phyloP scores from a whole-genome alignment of 2,113 vertebrate species.

The Galeopterus variegatus region DNA sequence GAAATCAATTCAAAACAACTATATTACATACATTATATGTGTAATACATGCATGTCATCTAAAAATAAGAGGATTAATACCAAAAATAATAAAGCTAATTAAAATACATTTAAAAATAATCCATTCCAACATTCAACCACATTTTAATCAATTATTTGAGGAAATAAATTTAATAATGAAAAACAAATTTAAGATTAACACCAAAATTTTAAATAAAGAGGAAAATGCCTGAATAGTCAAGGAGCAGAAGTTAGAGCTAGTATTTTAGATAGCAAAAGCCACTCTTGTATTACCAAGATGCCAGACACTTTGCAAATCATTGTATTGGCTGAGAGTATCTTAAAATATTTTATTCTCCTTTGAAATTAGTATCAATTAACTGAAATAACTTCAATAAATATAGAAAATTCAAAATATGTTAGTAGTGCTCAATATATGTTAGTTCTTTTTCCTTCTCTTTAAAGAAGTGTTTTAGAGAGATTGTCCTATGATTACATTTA shows the following conservation, averaged over 20 bases:
- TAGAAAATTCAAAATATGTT: not conserved
- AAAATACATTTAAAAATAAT: not conserved
- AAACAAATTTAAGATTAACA: not conserved
- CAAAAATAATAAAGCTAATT: not conserved
- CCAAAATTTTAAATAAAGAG: not conserved
- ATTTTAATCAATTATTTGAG: not conserved
- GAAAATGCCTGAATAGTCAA: not conserved
- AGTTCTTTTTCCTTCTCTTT: not conserved
- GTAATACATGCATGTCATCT: not conserved
- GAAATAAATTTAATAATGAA: not conserved
- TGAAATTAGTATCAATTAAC: not conserved
- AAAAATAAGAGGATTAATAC: not conserved
- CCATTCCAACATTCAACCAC: not conserved
- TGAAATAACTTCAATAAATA: not conserved
- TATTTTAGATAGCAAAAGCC: not conserved
- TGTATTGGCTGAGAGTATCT: not conserved
- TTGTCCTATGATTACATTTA: not conserved
- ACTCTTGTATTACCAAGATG: not conserved
- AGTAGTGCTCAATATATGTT: not conserved
- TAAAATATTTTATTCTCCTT: not conserved
- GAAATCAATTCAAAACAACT: not conserved
- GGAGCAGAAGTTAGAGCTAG: not conserved
- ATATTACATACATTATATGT: not conserved
- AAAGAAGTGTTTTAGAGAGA: not conserved
- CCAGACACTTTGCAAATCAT: not conserved